A percentile compares a stretch with the other conserved stretches of the same genome.
These are phyloP conservation scores for Uropsilus gracilis DNA, from an alignment of 2,113 vertebrate genomes.

Conservation along the genomic window DNA sequence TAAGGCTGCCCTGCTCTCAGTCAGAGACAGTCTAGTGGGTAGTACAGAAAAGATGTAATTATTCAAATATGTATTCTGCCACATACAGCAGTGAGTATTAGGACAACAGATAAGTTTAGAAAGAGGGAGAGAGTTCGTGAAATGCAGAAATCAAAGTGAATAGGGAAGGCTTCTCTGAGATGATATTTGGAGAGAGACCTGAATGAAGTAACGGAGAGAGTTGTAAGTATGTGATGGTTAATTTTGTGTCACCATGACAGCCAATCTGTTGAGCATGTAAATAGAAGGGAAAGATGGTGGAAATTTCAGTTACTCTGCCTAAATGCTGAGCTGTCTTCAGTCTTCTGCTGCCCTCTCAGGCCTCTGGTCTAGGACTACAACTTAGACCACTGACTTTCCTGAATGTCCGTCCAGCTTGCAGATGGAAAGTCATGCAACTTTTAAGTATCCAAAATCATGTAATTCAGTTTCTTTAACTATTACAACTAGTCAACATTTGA, in stretches of 20 bases:
- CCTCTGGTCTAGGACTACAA: neutral
- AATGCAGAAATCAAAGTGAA: neutral
- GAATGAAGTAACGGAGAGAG: neutral
- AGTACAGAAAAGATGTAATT: neutral
- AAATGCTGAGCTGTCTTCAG: neutral
- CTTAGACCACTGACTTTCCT: neutral
- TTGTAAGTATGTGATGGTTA: neutral
- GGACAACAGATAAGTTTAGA: neutral
- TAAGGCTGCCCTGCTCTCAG: too few relatives aligned
- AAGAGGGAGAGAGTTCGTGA: neutral
- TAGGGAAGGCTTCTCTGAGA: neutral
- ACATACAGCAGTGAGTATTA: neutral
- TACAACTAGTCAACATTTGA: neutral
- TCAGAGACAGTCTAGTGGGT: too few relatives aligned
- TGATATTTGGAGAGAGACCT: neutral
- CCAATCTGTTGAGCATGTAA: neutral
- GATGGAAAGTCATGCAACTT: neutral
- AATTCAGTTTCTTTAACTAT: neutral
- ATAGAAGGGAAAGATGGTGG: neutral
- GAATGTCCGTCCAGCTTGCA: neutral
- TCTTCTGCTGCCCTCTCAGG: neutral
- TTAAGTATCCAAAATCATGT: neutral
- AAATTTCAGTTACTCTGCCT: neutral
- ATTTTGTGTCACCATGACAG: neutral
- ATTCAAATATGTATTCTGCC: neutral